Conservation (phyloP, 2,797 vertebrate species). For the Odontamblyopus rebecca region DNA sequence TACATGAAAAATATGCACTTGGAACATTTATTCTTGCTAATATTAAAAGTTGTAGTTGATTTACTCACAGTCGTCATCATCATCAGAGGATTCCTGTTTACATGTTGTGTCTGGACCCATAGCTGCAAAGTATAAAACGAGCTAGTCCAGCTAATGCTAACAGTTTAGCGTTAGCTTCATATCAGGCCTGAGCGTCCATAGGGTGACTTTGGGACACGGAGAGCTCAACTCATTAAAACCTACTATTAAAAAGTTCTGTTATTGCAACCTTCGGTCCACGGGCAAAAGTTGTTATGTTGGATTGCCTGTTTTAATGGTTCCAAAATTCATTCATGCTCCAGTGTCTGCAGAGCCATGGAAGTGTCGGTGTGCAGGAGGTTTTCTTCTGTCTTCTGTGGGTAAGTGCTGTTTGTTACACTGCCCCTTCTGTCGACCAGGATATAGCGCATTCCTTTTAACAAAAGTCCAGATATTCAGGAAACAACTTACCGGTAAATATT, state of each 20-base stretch:
- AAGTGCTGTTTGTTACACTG: neutral
- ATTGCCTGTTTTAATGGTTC: neutral
- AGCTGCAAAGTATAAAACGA: conserved; percentile 11
- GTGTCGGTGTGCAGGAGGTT: neutral
- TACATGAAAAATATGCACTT: neutral
- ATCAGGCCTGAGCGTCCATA: neutral
- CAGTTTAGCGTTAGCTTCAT: neutral
- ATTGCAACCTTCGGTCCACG: neutral
- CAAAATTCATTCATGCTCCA: neutral
- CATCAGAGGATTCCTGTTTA: conserved; percentile 48
- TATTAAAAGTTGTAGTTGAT: neutral
- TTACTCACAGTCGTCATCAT: conserved; percentile 57
- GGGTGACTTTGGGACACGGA: neutral
- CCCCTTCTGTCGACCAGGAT: neutral
- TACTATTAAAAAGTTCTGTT: neutral
- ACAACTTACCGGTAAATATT: neutral
- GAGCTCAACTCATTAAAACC: neutral
- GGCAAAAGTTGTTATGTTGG: neutral
- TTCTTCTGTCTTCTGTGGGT: neutral
- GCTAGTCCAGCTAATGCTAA: conserved; percentile 46
- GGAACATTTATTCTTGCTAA: neutral
- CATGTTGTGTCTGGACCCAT: conserved; percentile 59
- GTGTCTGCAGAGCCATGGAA: neutral
- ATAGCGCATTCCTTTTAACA: neutral
- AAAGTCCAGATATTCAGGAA: neutral